Base-by-base conservation (phyloP, 2,113 vertebrate genomes). In the Sylvia atricapilla region DNA sequence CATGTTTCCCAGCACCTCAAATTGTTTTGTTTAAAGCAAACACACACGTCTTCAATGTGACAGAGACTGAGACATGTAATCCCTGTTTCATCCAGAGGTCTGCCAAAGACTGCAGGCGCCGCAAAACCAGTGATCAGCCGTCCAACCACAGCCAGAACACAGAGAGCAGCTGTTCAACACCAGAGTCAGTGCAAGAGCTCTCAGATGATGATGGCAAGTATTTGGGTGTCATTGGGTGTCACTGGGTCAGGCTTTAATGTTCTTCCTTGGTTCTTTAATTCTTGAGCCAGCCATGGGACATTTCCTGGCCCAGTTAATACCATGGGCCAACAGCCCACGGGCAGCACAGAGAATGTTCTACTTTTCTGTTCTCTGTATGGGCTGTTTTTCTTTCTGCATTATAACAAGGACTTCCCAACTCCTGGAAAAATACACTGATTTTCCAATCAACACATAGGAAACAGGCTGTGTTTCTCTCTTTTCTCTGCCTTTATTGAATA, bases 61-160 rank as follows among this genome's bases (percentile, higher is more conserved):
- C 52, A 30, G 35, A 56, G 24, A 81, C 37, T 4, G 0, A 88
- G 6, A 31, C 9, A 35, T 66, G 23, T 39, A 6, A 69, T 31
- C 31, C 37, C 14, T 27, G 2, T 84, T 83, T 77, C 49, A 46
- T 63, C 27, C 95, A 98, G 98, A 97, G 97, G 37, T 82, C 96
- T 62, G 90, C 87, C 68, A 93, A 94, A 79, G 98, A 98, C 8
- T 97, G 97, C 64, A 97, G 98, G 91, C 98, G 96, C 84, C 98
- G 99, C 83, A 99, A 99, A 93, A 94, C 98, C 87, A 99, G 99
- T 22, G 99, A 99, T 84, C 99, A 99, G 95, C 99, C 99, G 0
- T 99, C 99, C 53, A 99, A 98, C 94, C 99, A 98, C 96, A 99
- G 99, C 97, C 99, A 99, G 97, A 99, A 98, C 94, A 99, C 99